Conservation (phyloP, 2,797 vertebrate species). For the Gadopsis bispinosus region DNA sequence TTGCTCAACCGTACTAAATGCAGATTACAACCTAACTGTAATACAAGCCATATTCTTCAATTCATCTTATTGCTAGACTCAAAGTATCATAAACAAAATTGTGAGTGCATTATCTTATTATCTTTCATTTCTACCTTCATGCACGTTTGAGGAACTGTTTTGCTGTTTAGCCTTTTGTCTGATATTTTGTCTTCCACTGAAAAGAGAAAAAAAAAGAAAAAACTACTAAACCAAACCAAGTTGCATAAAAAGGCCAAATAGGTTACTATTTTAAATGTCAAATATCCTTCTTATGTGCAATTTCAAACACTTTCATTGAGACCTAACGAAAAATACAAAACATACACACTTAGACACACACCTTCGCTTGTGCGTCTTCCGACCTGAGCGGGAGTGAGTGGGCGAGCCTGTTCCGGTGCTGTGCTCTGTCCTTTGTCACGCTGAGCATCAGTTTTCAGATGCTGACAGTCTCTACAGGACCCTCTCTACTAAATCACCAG, state of each 20-base stretch:
- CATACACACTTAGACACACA: background rate
- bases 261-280: background rate
- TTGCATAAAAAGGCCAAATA: background rate
- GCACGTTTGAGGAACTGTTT: background rate
- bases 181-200: background rate
- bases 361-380: background rate
- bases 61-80: background rate
- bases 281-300: background rate
- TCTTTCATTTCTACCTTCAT: background rate
- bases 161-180: no score
- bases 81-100: background rate
- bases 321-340: background rate
- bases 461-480: slow-evolving; percentile 59
- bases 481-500: slow-evolving; percentile 66
- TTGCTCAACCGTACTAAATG: background rate
- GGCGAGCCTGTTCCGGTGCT: background rate
- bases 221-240: background rate
- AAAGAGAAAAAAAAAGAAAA: background rate
- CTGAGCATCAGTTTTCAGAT: slow-evolving; percentile 42
- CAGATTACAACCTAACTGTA: no score
- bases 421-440: slow-evolving; percentile 57
- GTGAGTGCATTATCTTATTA: background rate
- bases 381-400: background rate
- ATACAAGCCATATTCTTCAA: background rate
- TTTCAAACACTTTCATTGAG: background rate